Evolutionary conservation across 2,888 invertebrate genomes (phyloP).

Genomic region (Melinaea menophilus): DNA sequence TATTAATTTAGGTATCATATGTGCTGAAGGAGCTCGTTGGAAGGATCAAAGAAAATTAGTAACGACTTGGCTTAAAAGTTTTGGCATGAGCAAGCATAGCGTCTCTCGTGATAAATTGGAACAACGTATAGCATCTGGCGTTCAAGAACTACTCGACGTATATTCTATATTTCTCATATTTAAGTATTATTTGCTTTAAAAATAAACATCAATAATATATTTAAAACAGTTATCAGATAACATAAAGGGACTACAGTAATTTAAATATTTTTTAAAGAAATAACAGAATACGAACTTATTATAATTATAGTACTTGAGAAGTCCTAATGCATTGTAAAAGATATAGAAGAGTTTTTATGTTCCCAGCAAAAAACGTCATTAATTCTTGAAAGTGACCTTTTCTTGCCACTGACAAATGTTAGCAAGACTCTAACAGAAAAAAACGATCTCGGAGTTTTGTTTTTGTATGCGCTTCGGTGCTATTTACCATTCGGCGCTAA

Average conservation of each 20-base stretch:
- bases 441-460: conserved; percentile 38
- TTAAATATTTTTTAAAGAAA: not conserved
- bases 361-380: conserved; percentile 39
- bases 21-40: conserved; percentile 89
- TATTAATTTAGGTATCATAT: conserved; percentile 83
- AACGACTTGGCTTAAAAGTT: conserved; percentile 82
- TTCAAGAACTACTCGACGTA: conserved; percentile 80
- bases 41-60: conserved; percentile 88
- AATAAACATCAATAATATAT: not conserved
- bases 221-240: not conserved
- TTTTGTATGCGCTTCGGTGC: conserved; percentile 34
- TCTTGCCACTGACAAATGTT: conserved; percentile 52
- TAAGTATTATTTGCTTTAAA: conserved; percentile 2
- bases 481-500: conserved; percentile 5
- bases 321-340: conserved; percentile 11
- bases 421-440: conserved; percentile 37
- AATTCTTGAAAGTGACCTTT: conserved; percentile 54
- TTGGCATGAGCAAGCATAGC: conserved; percentile 84
- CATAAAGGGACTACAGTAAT: not conserved
- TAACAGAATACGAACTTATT: conserved; percentile 8
- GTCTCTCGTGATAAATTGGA: conserved; percentile 80
- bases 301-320: conserved; percentile 15
- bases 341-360: conserved; percentile 32
- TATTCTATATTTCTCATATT: conserved; percentile 9
- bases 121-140: conserved; percentile 79